Percentiles rank a stretch among this genome's conserved stretches.
These are phyloP conservation scores for Melanostigma gelatinosum DNA, from an alignment of 2,113 vertebrate species.

Conservation along the genomic window DNA sequence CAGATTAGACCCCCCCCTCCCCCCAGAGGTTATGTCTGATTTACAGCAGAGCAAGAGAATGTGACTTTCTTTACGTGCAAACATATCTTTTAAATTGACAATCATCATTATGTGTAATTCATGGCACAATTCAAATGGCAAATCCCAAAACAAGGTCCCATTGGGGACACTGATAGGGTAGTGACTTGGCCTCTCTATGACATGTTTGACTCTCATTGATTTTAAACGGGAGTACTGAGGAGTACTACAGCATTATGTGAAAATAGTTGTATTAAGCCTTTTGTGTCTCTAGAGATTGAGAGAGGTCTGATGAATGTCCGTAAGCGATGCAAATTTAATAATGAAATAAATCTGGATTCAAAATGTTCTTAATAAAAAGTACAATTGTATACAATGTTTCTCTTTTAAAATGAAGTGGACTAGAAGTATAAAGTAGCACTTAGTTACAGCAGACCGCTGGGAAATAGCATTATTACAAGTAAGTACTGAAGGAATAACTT, in stretches of 20 bases:
- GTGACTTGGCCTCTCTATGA: no score
- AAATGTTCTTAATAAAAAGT: neutral
- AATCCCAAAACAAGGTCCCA: no score
- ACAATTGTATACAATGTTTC: neutral
- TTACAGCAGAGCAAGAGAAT: slow-evolving; percentile 25
- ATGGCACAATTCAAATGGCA: no score
- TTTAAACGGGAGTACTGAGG: no score
- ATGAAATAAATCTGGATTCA: neutral
- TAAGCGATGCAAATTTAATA: neutral
- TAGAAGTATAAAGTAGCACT: neutral
- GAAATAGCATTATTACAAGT: neutral
- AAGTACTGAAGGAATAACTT: neutral
- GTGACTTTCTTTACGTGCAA: no score
- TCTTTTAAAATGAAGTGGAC: neutral
- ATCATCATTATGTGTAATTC: no score
- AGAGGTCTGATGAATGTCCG: neutral
- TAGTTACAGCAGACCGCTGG: neutral
- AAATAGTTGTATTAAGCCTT: neutral
- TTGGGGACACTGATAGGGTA: no score
- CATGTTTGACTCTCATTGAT: neutral
- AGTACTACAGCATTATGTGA: no score
- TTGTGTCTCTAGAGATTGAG: neutral
- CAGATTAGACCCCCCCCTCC: slow-evolving; percentile 32
- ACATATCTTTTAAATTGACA: no score
- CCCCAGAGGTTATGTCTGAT: slow-evolving; percentile 29